Base-by-base conservation (phyloP, 2,888 invertebrate species). In the Cryptocheilus praepositus region DNA sequence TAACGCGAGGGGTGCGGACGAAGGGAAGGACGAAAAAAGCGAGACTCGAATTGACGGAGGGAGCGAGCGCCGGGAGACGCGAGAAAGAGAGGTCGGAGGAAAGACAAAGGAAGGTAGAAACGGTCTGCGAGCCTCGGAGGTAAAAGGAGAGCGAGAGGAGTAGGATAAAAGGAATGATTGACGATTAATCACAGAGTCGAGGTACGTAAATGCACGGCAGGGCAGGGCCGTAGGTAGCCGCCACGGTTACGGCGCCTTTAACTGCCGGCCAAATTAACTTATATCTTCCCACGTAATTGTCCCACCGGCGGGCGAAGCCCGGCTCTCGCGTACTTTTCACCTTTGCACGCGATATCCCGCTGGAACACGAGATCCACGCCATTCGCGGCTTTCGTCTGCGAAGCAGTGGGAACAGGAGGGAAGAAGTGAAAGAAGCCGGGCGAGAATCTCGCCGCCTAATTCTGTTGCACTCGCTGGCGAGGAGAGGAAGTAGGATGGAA, bases 231-330 rank as follows among this genome's bases (percentile, higher is more conserved):
- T 22, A 22, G 22, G 49, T 49, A n/a, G 53, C 53, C n/a, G 53
- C 25, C 19, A 22, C 53, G 53, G 36, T 53, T 53, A 53, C 58
- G 56, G 62, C 55, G 60, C 64, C 55, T 45, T 57, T 67, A 74
- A 74, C 67, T 64, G 66, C 64, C 73, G 61, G 61, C 53, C 67
- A 75, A 73, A 73, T 72, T 64, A 75, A 71, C 71, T 73, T 62
- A 58, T 54, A 64, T 69, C 68, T 69, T 75, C 64, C 68, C 72
- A 69, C 69, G 75, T 75, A 69, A 71, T 60, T 49, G 54, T 56
- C 56, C 36, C 46, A 58, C 36, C 36, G 36, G 36, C 36, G 36
- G 36, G 36, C 36, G 8, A 36, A 36, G 36, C 36, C 36, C 36
- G 36, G 36, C 36, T 36, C 36, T 36, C 36, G 3, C 45, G 53